These are phyloP conservation scores for Montipora foliosa DNA, from an alignment of 64 coral and sea anemone species.

Conservation along the genomic window DNA sequence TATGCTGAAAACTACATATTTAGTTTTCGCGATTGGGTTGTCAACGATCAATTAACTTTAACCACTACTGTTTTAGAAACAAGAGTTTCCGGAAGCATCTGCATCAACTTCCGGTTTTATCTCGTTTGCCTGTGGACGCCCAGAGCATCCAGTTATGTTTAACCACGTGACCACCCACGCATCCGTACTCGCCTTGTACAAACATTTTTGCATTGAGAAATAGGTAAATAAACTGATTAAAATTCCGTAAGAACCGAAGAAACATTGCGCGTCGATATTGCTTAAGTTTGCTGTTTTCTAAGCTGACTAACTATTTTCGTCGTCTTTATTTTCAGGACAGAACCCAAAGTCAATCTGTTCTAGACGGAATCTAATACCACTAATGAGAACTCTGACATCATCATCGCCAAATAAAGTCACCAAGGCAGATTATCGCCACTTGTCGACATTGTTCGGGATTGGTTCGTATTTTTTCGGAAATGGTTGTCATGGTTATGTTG, in stretches of 20 bases:
- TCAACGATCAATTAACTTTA: background rate
- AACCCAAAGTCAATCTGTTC: slow-evolving; percentile 17
- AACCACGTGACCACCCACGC: slow-evolving; percentile 59
- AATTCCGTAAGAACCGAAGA: slow-evolving; percentile 1
- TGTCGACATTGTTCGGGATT: slow-evolving; percentile 52
- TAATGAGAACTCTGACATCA: slow-evolving; percentile 25
- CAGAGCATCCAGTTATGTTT: background rate
- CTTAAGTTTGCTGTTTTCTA: background rate
- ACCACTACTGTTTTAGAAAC: background rate
- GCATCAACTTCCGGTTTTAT: slow-evolving; percentile 21
- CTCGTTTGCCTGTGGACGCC: background rate
- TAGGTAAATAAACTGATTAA: background rate
- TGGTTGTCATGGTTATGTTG: slow-evolving; percentile 56
- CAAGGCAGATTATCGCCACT: slow-evolving; percentile 15
- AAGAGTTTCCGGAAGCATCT: slow-evolving; percentile 16
- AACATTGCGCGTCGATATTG: background rate
- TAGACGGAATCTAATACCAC: slow-evolving; percentile 44
- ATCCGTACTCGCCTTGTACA: slow-evolving; percentile 32
- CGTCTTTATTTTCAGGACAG: background rate
- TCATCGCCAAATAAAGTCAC: slow-evolving; percentile 33
- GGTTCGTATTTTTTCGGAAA: slow-evolving; percentile 63
- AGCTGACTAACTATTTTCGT: background rate
- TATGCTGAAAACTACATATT: background rate
- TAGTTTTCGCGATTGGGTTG: background rate
- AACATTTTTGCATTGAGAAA: slow-evolving; percentile 32